Evolutionary conservation across 2,797 vertebrate species (phyloP).

Genomic region (Melopsittacus undulatus): DNA sequence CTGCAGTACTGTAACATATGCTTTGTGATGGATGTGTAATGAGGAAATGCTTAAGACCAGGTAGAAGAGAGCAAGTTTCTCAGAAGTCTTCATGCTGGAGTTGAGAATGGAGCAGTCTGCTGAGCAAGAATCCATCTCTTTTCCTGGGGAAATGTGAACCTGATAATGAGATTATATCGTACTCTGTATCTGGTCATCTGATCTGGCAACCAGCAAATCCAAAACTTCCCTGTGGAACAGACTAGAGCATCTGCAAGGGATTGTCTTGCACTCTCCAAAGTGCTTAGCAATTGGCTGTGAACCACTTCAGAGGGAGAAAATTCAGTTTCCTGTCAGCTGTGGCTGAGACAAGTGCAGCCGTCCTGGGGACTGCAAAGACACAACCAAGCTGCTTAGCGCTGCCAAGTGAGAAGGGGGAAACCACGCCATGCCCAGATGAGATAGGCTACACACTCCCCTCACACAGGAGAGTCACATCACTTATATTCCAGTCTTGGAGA

Average conservation of each 20-base stretch:
- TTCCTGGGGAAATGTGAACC: background rate
- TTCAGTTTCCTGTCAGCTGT: background rate
- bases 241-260: background rate
- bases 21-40: background rate
- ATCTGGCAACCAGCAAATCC: background rate
- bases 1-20: background rate
- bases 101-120: background rate
- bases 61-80: background rate
- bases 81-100: background rate
- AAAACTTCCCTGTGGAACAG: background rate
- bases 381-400: background rate
- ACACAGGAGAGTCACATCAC: background rate
- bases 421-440: background rate
- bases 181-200: background rate
- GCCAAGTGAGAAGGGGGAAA: too few relatives aligned
- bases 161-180: background rate
- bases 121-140: background rate
- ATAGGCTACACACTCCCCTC: accelerated
- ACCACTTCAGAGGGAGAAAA: background rate
- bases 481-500: background rate
- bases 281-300: background rate
- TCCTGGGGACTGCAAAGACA: background rate
- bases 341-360: background rate
- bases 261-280: background rate
- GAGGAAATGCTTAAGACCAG: background rate